phyloP scores from a whole-genome alignment of 2,113 vertebrate species.

The Sphaerodactylus townsendi region DNA sequence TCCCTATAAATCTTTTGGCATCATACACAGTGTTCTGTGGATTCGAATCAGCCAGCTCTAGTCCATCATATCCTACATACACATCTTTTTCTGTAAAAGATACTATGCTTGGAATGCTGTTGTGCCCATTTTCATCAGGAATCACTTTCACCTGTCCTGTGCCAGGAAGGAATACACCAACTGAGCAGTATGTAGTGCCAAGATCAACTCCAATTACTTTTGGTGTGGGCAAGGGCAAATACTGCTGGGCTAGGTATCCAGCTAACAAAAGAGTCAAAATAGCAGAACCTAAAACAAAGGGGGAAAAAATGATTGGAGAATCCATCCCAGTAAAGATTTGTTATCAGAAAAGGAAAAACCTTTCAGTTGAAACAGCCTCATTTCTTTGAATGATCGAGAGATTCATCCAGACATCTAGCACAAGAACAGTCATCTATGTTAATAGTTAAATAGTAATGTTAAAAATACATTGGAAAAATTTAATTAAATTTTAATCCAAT shows the following conservation, averaged over 20 bases:
- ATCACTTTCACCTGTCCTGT: conserved; percentile 90
- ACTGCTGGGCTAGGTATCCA: conserved; percentile 95
- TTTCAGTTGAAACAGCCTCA: not conserved
- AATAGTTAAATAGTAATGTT: not conserved
- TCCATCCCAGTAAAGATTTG: not conserved
- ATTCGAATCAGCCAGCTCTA: conserved; percentile 85
- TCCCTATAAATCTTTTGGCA: conserved; percentile 96
- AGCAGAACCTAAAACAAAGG: conserved; percentile 83
- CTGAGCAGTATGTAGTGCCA: conserved; percentile 95
- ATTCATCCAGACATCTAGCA: not conserved
- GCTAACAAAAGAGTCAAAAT: conserved; percentile 90
- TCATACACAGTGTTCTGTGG: conserved; percentile 95
- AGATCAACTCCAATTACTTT: conserved; percentile 94
- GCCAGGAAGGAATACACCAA: conserved; percentile 92
- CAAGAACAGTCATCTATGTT: not conserved
- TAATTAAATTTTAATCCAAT: not conserved
- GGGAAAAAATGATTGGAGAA: not conserved
- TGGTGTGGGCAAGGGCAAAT: conserved; percentile 90
- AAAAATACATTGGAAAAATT: not conserved
- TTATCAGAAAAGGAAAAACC: not conserved
- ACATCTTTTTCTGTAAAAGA: conserved; percentile 82
- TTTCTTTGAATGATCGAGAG: not conserved
- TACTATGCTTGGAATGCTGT: conserved; percentile 91
- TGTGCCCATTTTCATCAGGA: conserved; percentile 82
- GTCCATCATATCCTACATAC: conserved; percentile 84